A percentile compares a stretch with the other conserved stretches of the same genome.
Conservation (phyloP, 2,888 invertebrate genomes). For the Polyploca ridens region DNA sequence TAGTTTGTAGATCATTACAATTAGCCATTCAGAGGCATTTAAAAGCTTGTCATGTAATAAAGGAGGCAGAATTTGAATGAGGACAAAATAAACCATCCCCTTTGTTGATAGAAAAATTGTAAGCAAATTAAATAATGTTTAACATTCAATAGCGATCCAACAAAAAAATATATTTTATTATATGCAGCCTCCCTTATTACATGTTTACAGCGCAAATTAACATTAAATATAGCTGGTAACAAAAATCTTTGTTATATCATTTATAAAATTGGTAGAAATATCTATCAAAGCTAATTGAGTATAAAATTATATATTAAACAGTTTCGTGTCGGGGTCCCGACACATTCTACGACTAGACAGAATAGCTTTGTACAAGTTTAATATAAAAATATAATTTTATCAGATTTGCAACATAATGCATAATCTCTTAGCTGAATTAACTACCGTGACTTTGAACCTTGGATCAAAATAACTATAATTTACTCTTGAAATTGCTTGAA, state of each 20-base stretch:
- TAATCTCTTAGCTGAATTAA: too few species aligned
- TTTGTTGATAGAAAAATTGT: too few species aligned
- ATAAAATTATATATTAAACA: slow-evolving; percentile 37
- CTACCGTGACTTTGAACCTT: too few species aligned
- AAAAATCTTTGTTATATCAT: slow-evolving; percentile 43
- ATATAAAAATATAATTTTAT: background rate
- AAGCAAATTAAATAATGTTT: too few species aligned
- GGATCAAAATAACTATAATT: too few species aligned
- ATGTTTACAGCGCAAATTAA: slow-evolving; percentile 28
- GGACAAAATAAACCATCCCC: background rate
- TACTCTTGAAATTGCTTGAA: too few species aligned
- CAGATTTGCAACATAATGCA: too few species aligned
- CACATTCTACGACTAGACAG: slow-evolving; percentile 28
- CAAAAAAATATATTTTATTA: too few species aligned
- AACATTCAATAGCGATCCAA: too few species aligned
- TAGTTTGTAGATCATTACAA: slow-evolving; percentile 50
- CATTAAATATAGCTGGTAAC: slow-evolving; percentile 52
- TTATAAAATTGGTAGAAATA: slow-evolving; percentile 44
- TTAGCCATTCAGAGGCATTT: slow-evolving; percentile 33
- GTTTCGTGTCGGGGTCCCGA: slow-evolving; percentile 38
- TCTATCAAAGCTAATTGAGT: slow-evolving; percentile 46
- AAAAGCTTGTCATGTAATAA: background rate
- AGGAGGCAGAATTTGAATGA: background rate
- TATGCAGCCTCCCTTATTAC: slow-evolving; percentile 30
- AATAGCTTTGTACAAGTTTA: background rate